Evolutionary conservation across 2,113 vertebrate species (phyloP).

Genomic region (Myrmecobius fasciatus): DNA sequence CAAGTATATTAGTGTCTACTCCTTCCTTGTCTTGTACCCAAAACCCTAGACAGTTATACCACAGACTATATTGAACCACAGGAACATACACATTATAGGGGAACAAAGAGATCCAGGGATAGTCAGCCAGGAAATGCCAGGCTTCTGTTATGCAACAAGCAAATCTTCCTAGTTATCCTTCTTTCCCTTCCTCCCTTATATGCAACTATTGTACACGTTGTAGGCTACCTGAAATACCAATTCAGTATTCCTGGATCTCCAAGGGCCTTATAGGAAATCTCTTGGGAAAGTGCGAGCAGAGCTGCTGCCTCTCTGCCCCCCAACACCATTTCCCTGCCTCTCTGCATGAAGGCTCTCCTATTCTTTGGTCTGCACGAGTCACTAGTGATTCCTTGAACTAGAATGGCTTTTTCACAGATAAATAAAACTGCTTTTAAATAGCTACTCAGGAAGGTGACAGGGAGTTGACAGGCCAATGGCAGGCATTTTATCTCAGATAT

Average conservation of each 20-base stretch:
- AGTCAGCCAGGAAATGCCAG: not conserved
- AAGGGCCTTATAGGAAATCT: not conserved
- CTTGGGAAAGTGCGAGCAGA: not conserved
- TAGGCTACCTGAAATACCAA: not conserved
- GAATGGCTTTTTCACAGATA: not conserved
- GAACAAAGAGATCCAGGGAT: not conserved
- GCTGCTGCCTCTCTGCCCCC: not conserved
- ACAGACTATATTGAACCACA: not conserved
- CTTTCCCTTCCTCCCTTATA: not conserved
- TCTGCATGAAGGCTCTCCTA: not conserved
- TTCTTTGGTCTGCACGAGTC: not conserved
- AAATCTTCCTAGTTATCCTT: not conserved
- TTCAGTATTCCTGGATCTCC: not conserved
- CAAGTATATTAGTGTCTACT: not conserved
- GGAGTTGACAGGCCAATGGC: not conserved
- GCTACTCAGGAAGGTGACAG: not conserved
- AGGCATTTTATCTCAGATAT: not conserved
- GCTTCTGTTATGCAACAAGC: not conserved
- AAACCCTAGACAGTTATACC: no score
- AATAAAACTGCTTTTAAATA: not conserved
- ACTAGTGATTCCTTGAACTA: not conserved
- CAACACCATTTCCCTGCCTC: not conserved
- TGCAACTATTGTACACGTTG: not conserved
- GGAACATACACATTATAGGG: not conserved
- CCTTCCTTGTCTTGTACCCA: no score